Base-by-base conservation (phyloP, 2,797 vertebrate species). In the Peromyscus melanophrys region DNA sequence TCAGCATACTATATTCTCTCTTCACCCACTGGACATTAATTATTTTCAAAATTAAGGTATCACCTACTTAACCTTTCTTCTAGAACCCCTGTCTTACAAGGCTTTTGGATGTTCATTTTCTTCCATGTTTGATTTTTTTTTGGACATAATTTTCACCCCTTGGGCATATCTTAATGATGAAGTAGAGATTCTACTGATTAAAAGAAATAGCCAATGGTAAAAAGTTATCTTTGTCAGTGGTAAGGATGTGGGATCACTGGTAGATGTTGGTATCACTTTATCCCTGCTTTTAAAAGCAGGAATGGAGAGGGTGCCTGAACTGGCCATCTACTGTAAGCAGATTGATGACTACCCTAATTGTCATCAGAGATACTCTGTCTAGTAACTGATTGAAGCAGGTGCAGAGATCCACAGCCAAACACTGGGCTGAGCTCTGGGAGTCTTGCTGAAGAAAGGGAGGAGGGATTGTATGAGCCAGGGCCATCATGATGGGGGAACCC, bases 31-130 rank as follows among this genome's bases (percentile, higher is more conserved):
- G 19, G 57, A 71, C 37, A 76, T 80, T 75, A 11, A 37, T 90
- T 87, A 29, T n/a, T 86, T 95, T 61, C 25, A 29, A 84, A 96
- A 88, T 49, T 57, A 76, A 81, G 21, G n/a, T 6, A 65, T 76
- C 34, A 3, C 37, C 78, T 37, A 2, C 0, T 85, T 93, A 31
- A 25, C 0, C 27, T 88, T 88, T 52, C 52, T 17, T 84, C 52
- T n/a, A 43, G 43, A 46, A 63, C 78, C 57, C 57, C 46, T 92
- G 29, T 21, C 49, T 92, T 90, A 31, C 57, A 76, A 88, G 16
- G 25, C 76, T 69, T 59, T 71, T 80, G 27, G 23, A 25, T 86
- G 69, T 88, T 81, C 40, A 69, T 21, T 46, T 23, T 40, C 27
- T 46, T 81, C n/a, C 12, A 40, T 69, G 6, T 84, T 37, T 43